These are phyloP conservation scores for Chesias legatella DNA, from an alignment of 2,888 invertebrate genomes.

Conservation along the genomic window DNA sequence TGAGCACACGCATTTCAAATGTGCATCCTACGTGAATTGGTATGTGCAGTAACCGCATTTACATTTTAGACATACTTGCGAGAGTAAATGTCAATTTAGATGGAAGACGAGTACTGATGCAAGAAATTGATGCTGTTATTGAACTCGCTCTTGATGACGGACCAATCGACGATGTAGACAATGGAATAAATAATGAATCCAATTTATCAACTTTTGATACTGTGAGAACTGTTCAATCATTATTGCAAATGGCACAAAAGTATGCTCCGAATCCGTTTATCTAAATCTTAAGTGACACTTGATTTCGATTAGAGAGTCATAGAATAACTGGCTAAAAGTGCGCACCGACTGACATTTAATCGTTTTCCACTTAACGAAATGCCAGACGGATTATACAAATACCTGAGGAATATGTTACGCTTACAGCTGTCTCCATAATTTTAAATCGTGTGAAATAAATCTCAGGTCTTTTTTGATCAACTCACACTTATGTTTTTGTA, in stretches of 20 bases:
- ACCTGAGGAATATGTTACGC: constrained; percentile 35
- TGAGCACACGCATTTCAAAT: constrained; percentile 25
- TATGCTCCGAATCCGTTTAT: constrained; percentile 39
- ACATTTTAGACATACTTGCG: constrained; percentile 74
- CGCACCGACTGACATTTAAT: constrained; percentile 46
- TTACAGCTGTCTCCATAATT: constrained; percentile 38
- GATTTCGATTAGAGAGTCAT: constrained; percentile 59
- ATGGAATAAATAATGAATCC: constrained; percentile 47
- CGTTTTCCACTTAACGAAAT: constrained; percentile 60
- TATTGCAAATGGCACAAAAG: too few species aligned
- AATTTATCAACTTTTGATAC: constrained; percentile 22
- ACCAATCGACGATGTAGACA: constrained; percentile 59
- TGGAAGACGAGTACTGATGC: constrained; percentile 65
- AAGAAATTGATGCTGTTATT: constrained; percentile 73
- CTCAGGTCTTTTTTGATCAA: constrained; percentile 35
- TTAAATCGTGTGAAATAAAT: constrained; percentile 47
- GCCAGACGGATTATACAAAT: constrained; percentile 61
- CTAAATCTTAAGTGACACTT: constrained; percentile 62
- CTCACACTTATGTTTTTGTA: too few species aligned
- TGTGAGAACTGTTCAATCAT: constrained; percentile 9
- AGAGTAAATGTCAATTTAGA: constrained; percentile 78
- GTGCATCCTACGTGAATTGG: constrained; percentile 50
- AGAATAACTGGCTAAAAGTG: constrained; percentile 36
- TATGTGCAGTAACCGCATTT: constrained; percentile 74
- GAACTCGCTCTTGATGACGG: constrained; percentile 60